Percentiles rank a stretch among this genome's conserved stretches.
These are phyloP conservation scores for Pampus argenteus DNA, from an alignment of 2,797 vertebrate species.

Conservation along the genomic window DNA sequence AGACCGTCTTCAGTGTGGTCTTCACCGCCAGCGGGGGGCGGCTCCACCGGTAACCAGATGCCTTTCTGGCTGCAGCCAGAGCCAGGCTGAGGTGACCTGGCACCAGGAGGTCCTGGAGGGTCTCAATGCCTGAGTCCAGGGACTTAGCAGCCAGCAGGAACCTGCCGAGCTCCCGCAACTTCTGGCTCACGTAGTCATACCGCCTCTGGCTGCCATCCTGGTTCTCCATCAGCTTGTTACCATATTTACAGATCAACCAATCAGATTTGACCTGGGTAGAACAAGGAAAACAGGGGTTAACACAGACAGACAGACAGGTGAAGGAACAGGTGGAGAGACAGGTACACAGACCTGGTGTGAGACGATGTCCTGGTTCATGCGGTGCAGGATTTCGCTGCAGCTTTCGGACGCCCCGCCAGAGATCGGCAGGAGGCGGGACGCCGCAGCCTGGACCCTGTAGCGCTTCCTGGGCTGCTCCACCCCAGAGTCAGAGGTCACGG, in stretches of 20 bases:
- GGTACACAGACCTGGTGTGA: constrained; percentile 61
- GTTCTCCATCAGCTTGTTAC: constrained; percentile 71
- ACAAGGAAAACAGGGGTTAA: neutral
- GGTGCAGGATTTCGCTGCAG: constrained; percentile 73
- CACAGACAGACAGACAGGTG: neutral
- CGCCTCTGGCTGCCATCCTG: constrained; percentile 57
- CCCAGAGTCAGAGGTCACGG: neutral
- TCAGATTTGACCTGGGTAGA: constrained; percentile 70
- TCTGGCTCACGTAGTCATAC: constrained; percentile 73
- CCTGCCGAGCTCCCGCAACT: constrained; percentile 67
- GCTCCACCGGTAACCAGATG: constrained; percentile 54
- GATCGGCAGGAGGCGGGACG: constrained; percentile 66
- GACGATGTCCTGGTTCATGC: constrained; percentile 72
- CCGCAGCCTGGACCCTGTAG: constrained; percentile 67
- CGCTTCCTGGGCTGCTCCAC: constrained; percentile 52
- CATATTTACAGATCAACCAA: constrained; percentile 76
- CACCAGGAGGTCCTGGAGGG: constrained; percentile 60
- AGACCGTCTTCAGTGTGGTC: constrained; percentile 57
- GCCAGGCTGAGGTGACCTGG: constrained; percentile 54
- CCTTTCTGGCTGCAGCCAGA: constrained; percentile 58
- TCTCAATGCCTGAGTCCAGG: constrained; percentile 50
- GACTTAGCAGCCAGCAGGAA: constrained; percentile 66
- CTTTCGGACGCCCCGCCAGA: constrained; percentile 68
- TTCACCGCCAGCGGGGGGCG: constrained; percentile 59
- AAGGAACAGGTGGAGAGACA: neutral